Conservation (phyloP, 2,888 invertebrate genomes). For the Slavum lentiscoides region DNA sequence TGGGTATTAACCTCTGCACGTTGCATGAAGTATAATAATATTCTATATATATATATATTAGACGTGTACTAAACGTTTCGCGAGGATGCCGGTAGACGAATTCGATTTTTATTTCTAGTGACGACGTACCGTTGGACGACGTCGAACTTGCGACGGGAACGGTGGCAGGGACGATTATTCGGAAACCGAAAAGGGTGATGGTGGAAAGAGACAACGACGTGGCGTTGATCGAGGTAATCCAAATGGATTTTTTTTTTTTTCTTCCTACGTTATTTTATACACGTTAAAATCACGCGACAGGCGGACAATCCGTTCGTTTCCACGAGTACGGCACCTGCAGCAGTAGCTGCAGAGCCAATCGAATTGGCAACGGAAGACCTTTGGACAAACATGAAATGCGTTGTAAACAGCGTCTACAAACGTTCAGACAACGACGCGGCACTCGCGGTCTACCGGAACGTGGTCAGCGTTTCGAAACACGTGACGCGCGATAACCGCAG, state of each 20-base stretch:
- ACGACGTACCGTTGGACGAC: neutral
- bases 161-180: neutral
- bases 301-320: neutral
- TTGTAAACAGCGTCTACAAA: neutral
- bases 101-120: neutral
- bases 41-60: too few species aligned
- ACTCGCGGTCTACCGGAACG: slow-evolving; percentile 4
- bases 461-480: neutral
- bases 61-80: neutral
- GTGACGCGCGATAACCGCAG: neutral
- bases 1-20: slow-evolving; percentile 23
- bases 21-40: slow-evolving; percentile 18
- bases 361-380: slow-evolving; percentile 2
- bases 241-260: neutral
- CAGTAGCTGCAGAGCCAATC: too few species aligned
- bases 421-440: neutral
- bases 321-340: neutral
- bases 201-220: neutral
- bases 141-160: neutral
- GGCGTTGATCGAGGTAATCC: slow-evolving; percentile 22
- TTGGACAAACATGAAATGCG: slow-evolving; percentile 1
- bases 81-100: neutral
- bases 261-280: too few species aligned
- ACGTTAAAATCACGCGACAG: neutral
- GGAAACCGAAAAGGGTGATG: slow-evolving; percentile 1